A percentile compares a stretch with the other conserved stretches of the same genome.
These are phyloP conservation scores for Acomys russatus DNA, from an alignment of 2,797 vertebrate genomes.

Conservation along the genomic window DNA sequence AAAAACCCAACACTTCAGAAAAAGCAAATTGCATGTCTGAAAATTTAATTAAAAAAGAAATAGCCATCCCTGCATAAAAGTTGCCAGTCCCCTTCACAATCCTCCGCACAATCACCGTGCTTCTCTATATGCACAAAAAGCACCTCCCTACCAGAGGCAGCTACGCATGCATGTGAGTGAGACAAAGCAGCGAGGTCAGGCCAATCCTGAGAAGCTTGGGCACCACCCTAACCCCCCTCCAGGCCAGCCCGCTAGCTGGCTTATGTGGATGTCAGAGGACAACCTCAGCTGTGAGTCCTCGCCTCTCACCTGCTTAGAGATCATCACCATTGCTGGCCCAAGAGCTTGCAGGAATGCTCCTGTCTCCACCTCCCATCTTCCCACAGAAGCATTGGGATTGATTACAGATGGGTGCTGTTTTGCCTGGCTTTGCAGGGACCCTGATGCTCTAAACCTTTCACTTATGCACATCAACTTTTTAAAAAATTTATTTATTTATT, in stretches of 20 bases:
- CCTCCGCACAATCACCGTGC: background rate
- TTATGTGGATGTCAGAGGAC: background rate
- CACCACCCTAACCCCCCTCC: background rate
- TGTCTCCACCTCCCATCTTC: background rate
- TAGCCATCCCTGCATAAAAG: constrained; percentile 83
- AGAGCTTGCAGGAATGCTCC: background rate
- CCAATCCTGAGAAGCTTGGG: constrained; percentile 35
- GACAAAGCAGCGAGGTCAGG: constrained; percentile 62
- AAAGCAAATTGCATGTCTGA: constrained; percentile 88
- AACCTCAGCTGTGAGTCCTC: background rate
- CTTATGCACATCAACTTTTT: too few species aligned
- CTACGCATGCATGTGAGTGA: constrained; percentile 78
- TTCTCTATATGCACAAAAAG: constrained; percentile 76
- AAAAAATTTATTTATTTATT: too few species aligned
- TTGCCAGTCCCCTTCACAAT: constrained; percentile 80
- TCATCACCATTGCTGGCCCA: background rate
- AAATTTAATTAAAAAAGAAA: constrained; percentile 89
- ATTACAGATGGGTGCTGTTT: too few species aligned
- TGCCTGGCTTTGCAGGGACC: background rate
- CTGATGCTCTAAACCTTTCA: background rate
- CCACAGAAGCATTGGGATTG: background rate
- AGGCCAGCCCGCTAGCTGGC: background rate
- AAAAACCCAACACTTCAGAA: constrained; percentile 86
- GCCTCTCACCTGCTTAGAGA: background rate
- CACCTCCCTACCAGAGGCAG: constrained; percentile 72